A percentile compares a stretch with the other conserved stretches of the same genome.
Evolutionary conservation across 64 coral and sea anemone species (phyloP).

Genomic region (Cladopsammia gracilis): DNA sequence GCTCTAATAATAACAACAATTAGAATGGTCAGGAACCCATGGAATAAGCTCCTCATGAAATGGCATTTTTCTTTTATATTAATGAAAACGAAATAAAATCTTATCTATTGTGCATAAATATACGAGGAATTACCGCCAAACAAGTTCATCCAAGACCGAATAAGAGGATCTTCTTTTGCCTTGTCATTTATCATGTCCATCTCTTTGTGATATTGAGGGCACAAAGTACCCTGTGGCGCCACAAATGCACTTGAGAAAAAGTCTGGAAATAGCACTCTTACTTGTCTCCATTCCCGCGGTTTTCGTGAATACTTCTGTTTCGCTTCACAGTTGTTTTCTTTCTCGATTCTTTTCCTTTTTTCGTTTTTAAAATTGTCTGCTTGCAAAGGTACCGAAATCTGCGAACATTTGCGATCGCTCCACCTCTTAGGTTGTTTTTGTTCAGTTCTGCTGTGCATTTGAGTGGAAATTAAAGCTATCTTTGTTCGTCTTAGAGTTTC

Average conservation of each 20-base stretch:
- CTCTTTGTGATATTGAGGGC: neutral
- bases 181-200: neutral
- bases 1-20: too few relatives aligned
- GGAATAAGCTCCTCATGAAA: too few relatives aligned
- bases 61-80: too few relatives aligned
- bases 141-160: slow-evolving; percentile 6
- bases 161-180: slow-evolving; percentile 8
- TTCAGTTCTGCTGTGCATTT: neutral
- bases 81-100: too few relatives aligned
- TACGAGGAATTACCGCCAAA: neutral
- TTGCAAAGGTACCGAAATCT: neutral
- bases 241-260: neutral
- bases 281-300: neutral
- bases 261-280: slow-evolving; percentile 5
- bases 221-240: neutral
- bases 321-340: neutral
- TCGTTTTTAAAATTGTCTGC: neutral
- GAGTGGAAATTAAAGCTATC: neutral
- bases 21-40: too few relatives aligned
- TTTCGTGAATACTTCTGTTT: neutral
- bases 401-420: neutral
- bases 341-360: neutral
- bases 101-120: too few relatives aligned
- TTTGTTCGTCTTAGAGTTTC: neutral
- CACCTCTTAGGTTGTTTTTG: neutral